Evolutionary conservation across 2,113 vertebrate genomes (phyloP), one percentile per base, ranked within the genome.

Genomic region (Entosphenus tridentatus): DNA sequence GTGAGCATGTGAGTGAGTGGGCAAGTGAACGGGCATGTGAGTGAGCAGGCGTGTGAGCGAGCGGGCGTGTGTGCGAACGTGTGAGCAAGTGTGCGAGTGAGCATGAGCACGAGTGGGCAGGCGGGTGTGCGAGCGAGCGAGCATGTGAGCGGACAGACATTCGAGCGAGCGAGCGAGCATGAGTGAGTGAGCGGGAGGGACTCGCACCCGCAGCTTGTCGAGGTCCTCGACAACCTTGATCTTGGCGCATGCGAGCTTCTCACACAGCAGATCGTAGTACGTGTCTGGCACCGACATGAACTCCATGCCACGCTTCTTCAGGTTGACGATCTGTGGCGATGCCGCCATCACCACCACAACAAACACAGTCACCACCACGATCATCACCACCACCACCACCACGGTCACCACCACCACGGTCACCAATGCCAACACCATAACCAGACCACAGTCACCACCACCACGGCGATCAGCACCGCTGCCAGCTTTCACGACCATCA

Each of bases 251-350:
- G 85, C 84, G 70, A 96, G 78, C 3, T 80, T 84, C 75, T 92
- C 80, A 71, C 78, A 81, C 68, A 97, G 86, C 72, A 83, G 68
- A 55, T 80, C 72, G 73, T 95, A 97, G 78, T 97, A 97, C 1
- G 81, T 82, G 57, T 86, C 76, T 0, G 92, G 91, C 16, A 88
- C 85, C 0, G 73, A 73, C 86, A 97, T 81, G 73, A 97, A 97
- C 77, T 96, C 88, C 79, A 81, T 73, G 10, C 92, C 91, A 56
- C 91, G 78, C 67, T 85, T 83, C 78, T 85, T 87, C 70, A 96
- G 73, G 77, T 86, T 87, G 69, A 78, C 81, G 67, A 96, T 84
- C 91, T 95, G 75, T 67, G 74, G 55, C 39, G 2, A 59, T 1
- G 39, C 39, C 39, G 39, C 39, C 39, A 39, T 1, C 39, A 39